Base-by-base conservation (phyloP, 2,888 invertebrate species). In the Latheticus oryzae region DNA sequence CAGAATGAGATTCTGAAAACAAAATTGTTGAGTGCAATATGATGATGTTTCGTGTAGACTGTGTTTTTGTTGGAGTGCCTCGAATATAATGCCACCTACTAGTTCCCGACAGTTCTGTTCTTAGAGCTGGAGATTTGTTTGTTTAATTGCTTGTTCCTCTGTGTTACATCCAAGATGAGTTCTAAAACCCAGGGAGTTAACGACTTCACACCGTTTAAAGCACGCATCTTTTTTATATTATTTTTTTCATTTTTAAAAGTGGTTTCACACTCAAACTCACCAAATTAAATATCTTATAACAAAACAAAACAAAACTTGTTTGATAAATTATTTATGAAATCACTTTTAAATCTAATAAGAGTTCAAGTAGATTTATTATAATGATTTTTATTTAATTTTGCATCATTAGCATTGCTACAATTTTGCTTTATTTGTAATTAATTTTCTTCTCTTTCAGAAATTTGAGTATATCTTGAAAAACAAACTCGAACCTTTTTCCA, bases 141-240 rank as follows among this genome's bases (percentile, higher is more conserved):
- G 70, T 73, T 72, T 70, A 70, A 72, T 75, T 73, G 69, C 73
- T 74, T 73, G 65, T 62, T 61, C 67, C 67, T 66, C 66, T 66
- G 61, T 60, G n/a, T 69, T 53, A 62, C 63, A 52, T 61, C 43
- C 70, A 71, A 71, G 72, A 75, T 75, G 76, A 73, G 65, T 70
- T 69, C 62, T 58, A 45, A 65, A 64, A 58, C 51, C 54, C 69
- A 68, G 67, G 72, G 69, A 67, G 60, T 67, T 62, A 59, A 58
- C 61, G 66, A 67, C 67, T 73, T 71, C 65, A 58, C 67, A 66
- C 71, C 72, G 63, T 75, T 74, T 68, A 74, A 72, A 73, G 76
- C 75, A 76, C 75, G 75, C 76, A 76, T 73, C 71, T 68, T 70
- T 70, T 69, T 70, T 68, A 64, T 67, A 68, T 66, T 62, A 67